phyloP scores from a whole-genome alignment of 2,113 vertebrate species.

The Psephotus haematonotus region DNA sequence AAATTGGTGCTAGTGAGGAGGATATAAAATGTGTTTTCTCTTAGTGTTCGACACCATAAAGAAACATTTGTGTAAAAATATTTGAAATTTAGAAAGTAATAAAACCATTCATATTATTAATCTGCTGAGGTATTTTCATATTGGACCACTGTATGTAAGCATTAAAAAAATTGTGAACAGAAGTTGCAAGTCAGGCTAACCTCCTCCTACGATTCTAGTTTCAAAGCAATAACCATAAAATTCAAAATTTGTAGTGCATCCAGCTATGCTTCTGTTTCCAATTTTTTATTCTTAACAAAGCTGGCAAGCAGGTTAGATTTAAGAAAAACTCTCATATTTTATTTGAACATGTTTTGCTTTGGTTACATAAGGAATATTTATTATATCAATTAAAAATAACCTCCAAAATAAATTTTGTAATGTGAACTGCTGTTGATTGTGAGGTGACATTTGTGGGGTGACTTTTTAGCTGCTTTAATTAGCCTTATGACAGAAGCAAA shows the following conservation, averaged over 20 bases:
- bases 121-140: conserved; percentile 35
- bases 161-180: conserved; percentile 52
- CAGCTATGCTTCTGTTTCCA: conserved; percentile 57
- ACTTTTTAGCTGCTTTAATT: conserved; percentile 83
- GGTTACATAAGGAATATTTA: conserved; percentile 78
- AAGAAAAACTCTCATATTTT: conserved; percentile 66
- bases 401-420: conserved; percentile 77
- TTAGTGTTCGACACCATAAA: conserved; percentile 41
- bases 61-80: conserved; percentile 41
- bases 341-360: conserved; percentile 66
- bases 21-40: conserved; percentile 45
- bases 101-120: conserved; percentile 39
- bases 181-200: conserved; percentile 52
- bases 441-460: conserved; percentile 78
- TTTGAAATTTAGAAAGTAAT: conserved; percentile 45
- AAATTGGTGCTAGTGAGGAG: conserved; percentile 29
- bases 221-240: conserved; percentile 67
- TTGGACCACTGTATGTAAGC: background rate
- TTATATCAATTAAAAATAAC: conserved; percentile 78
- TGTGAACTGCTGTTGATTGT: conserved; percentile 74
- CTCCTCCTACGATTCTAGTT: conserved; percentile 55
- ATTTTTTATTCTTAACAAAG: conserved; percentile 67
- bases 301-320: conserved; percentile 48
- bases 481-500: conserved; percentile 82
- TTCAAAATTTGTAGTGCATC: conserved; percentile 56